Percentiles rank a stretch among this genome's conserved stretches.
These are phyloP conservation scores for Isichthys henryi DNA, from an alignment of 2,113 vertebrate genomes.

Conservation along the genomic window DNA sequence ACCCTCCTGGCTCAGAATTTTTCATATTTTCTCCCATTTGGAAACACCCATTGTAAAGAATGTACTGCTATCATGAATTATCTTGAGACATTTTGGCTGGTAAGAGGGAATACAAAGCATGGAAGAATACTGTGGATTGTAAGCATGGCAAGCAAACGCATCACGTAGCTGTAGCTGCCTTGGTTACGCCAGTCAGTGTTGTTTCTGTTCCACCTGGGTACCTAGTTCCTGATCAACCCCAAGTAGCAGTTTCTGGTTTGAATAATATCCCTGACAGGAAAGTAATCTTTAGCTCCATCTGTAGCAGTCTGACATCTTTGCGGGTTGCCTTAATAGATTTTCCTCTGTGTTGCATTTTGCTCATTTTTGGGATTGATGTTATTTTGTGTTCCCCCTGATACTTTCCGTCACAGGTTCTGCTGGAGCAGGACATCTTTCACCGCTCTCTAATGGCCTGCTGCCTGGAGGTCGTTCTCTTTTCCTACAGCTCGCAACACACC, in stretches of 20 bases:
- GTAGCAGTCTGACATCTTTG: background rate
- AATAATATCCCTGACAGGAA: background rate
- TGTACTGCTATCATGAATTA: too few relatives aligned
- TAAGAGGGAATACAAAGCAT: too few relatives aligned
- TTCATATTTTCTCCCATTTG: too few relatives aligned
- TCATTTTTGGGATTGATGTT: background rate
- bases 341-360: background rate
- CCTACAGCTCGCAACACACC: conserved; percentile 86
- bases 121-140: too few relatives aligned
- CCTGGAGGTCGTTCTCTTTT: conserved; percentile 89
- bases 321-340: background rate
- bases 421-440: conserved; percentile 93
- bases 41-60: too few relatives aligned
- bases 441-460: conserved; percentile 85
- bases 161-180: background rate
- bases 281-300: background rate
- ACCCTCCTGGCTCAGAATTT: too few relatives aligned
- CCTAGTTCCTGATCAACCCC: background rate
- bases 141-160: too few relatives aligned
- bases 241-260: background rate
- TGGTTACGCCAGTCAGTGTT: background rate
- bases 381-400: background rate
- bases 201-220: background rate
- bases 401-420: conserved; percentile 62
- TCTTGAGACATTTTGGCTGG: too few relatives aligned